Evolutionary conservation across 2,888 invertebrate genomes (phyloP).

Genomic region (Pristionchus arcanus): DNA sequence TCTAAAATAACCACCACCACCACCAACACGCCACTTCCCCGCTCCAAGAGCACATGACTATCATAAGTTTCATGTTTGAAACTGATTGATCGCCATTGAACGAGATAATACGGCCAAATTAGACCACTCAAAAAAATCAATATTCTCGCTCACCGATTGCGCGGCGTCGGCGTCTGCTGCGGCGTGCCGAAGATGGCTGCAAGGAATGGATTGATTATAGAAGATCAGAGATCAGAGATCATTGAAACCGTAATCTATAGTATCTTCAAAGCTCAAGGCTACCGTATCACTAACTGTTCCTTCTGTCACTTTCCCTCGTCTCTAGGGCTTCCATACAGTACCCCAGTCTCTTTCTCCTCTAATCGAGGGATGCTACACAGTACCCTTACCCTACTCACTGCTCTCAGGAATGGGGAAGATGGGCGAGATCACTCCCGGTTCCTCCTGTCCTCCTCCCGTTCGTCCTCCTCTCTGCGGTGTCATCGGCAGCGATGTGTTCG

Average conservation of each 20-base stretch:
- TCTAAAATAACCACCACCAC: neutral
- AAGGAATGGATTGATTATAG: neutral
- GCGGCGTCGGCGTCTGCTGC: constrained; percentile 34
- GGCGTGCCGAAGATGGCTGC: constrained; percentile 51
- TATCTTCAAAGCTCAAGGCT: neutral
- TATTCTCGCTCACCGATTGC: neutral
- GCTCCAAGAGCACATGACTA: neutral
- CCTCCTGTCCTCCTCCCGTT: neutral
- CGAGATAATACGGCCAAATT: no score
- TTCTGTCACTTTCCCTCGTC: neutral
- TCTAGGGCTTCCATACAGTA: no score
- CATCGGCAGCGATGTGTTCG: neutral
- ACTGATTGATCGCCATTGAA: neutral
- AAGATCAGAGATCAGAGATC: neutral
- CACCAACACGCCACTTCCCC: neutral
- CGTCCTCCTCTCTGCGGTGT: constrained; percentile 4
- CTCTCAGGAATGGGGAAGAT: constrained; percentile 39
- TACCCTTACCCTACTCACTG: neutral
- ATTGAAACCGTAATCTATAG: neutral
- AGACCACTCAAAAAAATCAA: neutral
- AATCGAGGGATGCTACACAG: neutral
- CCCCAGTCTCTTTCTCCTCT: no score
- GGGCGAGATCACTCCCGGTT: constrained; percentile 4
- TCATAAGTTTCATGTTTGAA: neutral
- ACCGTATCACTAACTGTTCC: neutral